Conservation (phyloP, 2,113 vertebrate species). For the Phylloscopus trochilus region DNA sequence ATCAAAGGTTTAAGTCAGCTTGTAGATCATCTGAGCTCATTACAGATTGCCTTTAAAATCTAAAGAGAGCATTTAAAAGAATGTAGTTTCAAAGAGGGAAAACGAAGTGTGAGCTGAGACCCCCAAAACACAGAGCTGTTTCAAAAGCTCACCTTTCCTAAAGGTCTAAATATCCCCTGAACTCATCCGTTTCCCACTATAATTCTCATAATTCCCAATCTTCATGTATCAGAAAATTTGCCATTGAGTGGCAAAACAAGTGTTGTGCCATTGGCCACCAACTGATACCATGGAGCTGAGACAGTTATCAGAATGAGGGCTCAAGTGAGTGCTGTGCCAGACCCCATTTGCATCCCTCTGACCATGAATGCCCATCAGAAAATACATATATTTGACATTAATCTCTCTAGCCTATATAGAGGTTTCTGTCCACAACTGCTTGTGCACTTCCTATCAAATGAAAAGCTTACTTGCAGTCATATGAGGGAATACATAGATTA, state of each 20-base stretch:
- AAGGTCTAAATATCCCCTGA: background rate
- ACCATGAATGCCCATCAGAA: background rate
- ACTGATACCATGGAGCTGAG: background rate
- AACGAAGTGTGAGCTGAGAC: background rate
- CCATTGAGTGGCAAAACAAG: background rate
- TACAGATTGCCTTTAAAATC: background rate
- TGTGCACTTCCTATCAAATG: background rate
- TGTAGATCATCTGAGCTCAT: background rate
- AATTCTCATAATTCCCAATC: background rate
- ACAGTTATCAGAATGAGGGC: background rate
- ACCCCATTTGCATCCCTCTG: background rate
- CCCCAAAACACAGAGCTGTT: background rate
- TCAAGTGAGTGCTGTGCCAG: background rate
- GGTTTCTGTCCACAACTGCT: background rate
- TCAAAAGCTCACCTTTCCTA: background rate
- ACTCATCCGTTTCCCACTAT: background rate
- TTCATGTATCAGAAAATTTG: background rate
- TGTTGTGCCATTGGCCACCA: background rate
- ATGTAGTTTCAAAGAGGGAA: background rate
- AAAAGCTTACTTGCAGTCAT: background rate
- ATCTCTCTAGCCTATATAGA: background rate
- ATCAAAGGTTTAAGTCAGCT: background rate
- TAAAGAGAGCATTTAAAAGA: background rate
- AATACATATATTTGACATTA: background rate
- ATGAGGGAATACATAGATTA: background rate